Percentiles rank a stretch among this genome's conserved stretches.
Evolutionary conservation across 2,113 vertebrate species (phyloP).

Genomic region (Himantopus leucocephalus): DNA sequence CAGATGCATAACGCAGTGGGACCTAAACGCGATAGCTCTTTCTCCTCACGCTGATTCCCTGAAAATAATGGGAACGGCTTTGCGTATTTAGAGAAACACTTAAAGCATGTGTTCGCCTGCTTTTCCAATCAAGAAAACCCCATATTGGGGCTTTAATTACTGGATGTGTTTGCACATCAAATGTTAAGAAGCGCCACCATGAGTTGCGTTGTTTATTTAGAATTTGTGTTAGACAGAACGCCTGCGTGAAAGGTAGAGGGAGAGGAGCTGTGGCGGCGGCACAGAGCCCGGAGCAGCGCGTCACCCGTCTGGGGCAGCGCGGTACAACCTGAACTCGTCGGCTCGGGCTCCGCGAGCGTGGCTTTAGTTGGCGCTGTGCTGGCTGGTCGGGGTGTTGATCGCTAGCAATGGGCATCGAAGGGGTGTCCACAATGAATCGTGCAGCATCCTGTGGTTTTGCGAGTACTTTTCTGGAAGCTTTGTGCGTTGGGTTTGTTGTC

Average conservation of each 20-base stretch:
- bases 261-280: not conserved
- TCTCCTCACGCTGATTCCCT: not conserved
- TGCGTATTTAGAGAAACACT: not conserved
- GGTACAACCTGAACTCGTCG: not conserved
- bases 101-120: not conserved
- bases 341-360: fast-evolving
- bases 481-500: not conserved
- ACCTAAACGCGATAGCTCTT: not conserved
- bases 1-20: not conserved
- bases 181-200: not conserved
- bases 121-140: not conserved
- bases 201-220: not conserved
- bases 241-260: not conserved
- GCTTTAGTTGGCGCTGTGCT: not conserved
- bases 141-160: not conserved
- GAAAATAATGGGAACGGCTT: not conserved
- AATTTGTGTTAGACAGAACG: not conserved
- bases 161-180: not conserved
- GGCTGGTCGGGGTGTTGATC: fast-evolving
- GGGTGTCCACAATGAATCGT: not conserved
- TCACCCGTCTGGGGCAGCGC: too few species aligned
- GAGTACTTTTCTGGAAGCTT: not conserved
- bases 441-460: fast-evolving
- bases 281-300: too few species aligned
- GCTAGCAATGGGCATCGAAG: fast-evolving